Conservation (phyloP, 2,113 vertebrate species). For the Catharus fuscescens region DNA sequence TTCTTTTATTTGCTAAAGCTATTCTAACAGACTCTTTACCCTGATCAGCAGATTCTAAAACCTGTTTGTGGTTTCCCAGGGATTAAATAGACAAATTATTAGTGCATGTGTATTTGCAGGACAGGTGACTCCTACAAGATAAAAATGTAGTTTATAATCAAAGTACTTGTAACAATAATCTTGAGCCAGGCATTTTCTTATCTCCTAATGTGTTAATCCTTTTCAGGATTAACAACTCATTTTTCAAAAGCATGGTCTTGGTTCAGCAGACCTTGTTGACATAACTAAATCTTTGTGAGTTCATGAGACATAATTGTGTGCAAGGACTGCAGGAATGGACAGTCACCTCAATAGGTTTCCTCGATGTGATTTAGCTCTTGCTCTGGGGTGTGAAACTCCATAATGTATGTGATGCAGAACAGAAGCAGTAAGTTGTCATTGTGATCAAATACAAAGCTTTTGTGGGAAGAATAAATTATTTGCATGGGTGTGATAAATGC, state of each 20-base stretch:
- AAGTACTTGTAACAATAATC: constrained; percentile 20
- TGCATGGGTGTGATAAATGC: constrained; percentile 20
- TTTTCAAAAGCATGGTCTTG: background rate
- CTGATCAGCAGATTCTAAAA: constrained; percentile 41
- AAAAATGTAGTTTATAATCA: constrained; percentile 26
- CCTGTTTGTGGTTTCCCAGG: constrained; percentile 34
- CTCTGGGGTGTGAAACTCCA: constrained; percentile 3
- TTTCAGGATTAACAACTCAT: background rate
- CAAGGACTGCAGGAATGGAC: background rate
- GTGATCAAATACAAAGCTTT: constrained; percentile 56
- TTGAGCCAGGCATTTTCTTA: constrained; percentile 9
- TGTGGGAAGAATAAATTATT: constrained; percentile 57
- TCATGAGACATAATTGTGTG: background rate
- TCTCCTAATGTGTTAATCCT: background rate
- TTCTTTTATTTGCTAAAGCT: constrained; percentile 42
- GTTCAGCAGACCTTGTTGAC: background rate
- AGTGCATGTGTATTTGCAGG: background rate
- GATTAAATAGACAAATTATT: constrained; percentile 37
- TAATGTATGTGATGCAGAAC: background rate
- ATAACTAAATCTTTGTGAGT: background rate
- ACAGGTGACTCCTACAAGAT: constrained; percentile 5
- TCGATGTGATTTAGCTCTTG: background rate
- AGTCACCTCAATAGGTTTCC: background rate
- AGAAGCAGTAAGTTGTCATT: constrained; percentile 45
- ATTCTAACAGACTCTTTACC: background rate